Conservation (phyloP, 2,113 vertebrate genomes). For the Arizona elegans region DNA sequence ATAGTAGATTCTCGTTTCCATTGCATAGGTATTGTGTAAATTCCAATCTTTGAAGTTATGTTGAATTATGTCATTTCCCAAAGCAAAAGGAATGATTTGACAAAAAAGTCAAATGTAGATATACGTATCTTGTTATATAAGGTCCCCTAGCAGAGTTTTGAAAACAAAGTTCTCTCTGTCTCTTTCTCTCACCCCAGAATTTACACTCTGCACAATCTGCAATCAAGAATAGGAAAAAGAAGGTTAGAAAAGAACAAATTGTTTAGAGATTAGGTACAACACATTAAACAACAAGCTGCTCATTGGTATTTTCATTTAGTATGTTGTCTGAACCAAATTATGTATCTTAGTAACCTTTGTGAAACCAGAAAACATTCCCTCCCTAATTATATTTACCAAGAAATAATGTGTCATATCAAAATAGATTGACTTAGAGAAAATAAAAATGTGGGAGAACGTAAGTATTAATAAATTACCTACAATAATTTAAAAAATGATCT, state of each 20-base stretch:
- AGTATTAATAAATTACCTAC: not conserved
- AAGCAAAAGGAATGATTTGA: slow-evolving; percentile 1
- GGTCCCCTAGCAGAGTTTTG: not conserved
- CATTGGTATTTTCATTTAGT: not conserved
- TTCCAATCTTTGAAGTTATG: slow-evolving; percentile 27
- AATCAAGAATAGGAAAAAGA: too few relatives aligned
- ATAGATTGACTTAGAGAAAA: not conserved
- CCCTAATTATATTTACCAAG: not conserved
- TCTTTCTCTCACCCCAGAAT: not conserved
- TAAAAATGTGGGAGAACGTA: too few relatives aligned
- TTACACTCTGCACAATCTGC: not conserved
- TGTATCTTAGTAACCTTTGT: not conserved
- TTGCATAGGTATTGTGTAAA: slow-evolving; percentile 24
- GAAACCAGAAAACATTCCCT: not conserved
- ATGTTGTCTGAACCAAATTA: not conserved
- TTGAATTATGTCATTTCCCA: slow-evolving; percentile 15
- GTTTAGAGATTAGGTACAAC: not conserved
- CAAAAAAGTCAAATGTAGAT: not conserved
- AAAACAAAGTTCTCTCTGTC: not conserved
- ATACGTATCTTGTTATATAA: not conserved
- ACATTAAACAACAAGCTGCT: not conserved
- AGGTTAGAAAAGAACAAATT: not conserved
- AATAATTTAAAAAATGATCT: not conserved
- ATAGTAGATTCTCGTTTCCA: slow-evolving; percentile 24
- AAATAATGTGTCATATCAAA: not conserved